These are phyloP conservation scores for Bryconaethiops microstoma DNA, from an alignment of 2,797 vertebrate genomes.

Conservation along the genomic window DNA sequence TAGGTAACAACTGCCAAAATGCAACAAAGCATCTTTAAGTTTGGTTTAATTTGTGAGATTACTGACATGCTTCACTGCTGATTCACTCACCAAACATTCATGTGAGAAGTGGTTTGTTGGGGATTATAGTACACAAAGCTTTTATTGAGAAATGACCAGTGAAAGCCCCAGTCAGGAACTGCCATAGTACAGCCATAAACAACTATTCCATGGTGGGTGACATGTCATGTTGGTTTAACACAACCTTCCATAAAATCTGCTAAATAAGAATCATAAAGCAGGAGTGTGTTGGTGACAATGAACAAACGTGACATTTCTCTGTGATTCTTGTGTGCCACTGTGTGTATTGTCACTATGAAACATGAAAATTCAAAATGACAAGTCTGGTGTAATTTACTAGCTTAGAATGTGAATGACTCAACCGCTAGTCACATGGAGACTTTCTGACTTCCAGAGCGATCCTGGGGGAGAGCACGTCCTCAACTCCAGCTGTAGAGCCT, in stretches of 20 bases:
- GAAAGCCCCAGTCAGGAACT: neutral
- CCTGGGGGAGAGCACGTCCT: too few species aligned
- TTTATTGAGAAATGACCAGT: slow-evolving; percentile 1
- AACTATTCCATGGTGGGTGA: neutral
- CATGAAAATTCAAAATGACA: neutral
- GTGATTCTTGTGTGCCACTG: neutral
- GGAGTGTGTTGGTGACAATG: neutral
- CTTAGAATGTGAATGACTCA: neutral
- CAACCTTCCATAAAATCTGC: neutral
- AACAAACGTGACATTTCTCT: neutral
- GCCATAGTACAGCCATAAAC: neutral
- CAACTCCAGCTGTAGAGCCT: too few species aligned
- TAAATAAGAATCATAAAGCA: neutral
- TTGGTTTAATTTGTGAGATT: neutral
- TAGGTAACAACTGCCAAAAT: neutral
- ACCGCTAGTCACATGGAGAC: too few species aligned
- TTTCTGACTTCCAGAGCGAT: too few species aligned
- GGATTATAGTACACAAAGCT: neutral
- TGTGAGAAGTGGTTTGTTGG: neutral
- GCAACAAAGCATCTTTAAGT: neutral
- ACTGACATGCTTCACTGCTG: neutral
- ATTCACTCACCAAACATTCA: slow-evolving; percentile 4
- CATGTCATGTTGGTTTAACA: neutral
- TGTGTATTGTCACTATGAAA: neutral
- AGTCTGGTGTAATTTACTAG: neutral